Percentiles rank a stretch among this genome's conserved stretches.
Conservation (phyloP, 2,888 invertebrate species). For the Orchesella flavescens region DNA sequence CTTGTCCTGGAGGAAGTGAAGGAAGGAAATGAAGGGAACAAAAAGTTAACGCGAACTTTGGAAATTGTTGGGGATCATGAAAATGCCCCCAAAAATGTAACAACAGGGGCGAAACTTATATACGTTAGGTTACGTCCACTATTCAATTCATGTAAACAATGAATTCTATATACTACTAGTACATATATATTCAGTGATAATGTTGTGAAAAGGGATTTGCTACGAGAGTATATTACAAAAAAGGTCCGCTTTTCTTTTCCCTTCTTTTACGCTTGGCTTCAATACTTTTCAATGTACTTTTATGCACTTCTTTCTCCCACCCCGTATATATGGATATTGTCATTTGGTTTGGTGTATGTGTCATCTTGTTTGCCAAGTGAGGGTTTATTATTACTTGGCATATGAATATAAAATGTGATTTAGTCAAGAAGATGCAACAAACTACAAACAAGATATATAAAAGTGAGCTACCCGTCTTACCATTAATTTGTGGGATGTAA, state of each 20-base stretch:
- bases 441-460: no score
- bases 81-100: neutral
- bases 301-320: no score
- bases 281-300: no score
- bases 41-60: neutral
- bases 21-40: conserved; percentile 3
- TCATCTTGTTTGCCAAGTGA: neutral
- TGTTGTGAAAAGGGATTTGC: neutral
- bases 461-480: no score
- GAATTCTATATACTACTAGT: no score
- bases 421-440: no score
- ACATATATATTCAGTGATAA: no score
- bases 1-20: neutral
- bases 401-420: no score
- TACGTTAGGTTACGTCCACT: neutral
- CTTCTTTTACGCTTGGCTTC: neutral
- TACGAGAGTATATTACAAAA: conserved; percentile 7
- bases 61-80: conserved; percentile 35
- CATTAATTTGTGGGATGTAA: no score
- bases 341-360: neutral
- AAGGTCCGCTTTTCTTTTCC: neutral
- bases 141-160: neutral
- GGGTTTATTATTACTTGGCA: no score
- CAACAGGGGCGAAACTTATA: conserved; percentile 25
- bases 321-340: no score